Evolutionary conservation across 2,113 vertebrate species (phyloP), one percentile per base, ranked within the genome.

Genomic region (Chelonoidis abingdonii): DNA sequence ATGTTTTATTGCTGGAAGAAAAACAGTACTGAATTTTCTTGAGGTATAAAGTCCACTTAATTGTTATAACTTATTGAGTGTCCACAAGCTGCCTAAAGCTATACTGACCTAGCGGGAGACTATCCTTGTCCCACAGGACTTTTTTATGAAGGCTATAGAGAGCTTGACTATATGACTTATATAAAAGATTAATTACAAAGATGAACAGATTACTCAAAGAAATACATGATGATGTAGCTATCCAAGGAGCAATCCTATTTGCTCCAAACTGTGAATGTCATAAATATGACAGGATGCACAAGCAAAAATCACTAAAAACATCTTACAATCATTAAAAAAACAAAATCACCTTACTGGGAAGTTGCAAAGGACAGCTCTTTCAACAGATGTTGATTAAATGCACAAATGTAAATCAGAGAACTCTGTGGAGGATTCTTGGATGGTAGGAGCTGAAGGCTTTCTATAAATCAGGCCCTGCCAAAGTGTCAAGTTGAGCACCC

Each of bases 211-310:
- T 88, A 88, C 41, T 89, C 57, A 35, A 86, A 91, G 44, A 69
- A 93, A 47, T 65, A 2, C 19, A 44, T 62, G 62, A 69, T n/a
- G 21, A 25, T 80, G 7, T 78, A 85, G 44, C 11, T 38, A 93
- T 9, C 13, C 49, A 89, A 92, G 69, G 27, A 94, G 2, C 16
- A 90, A 87, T 90, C 80, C 52, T 16, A 93, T 94, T 76, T 94
- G 11, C n/a, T 86, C 35, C 84, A 11, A 25, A 78, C 83, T 80
- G 80, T 72, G 75, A 87, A 83, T 57, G 35, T 75, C 90, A 81
- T 50, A 65, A 78, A 10, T 59, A 14, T 49, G 16, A 21, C 56
- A 69, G 82, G 13, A 81, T 54, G 5, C 24, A 56, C 13, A 84
- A 52, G 53, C 9, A 79, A 83, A 41, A 52, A 75, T 14, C 69